Evolutionary conservation across 2,797 vertebrate genomes (phyloP), one percentile per base, ranked within the genome.

Genomic region (Chlorospingus semifuscus): DNA sequence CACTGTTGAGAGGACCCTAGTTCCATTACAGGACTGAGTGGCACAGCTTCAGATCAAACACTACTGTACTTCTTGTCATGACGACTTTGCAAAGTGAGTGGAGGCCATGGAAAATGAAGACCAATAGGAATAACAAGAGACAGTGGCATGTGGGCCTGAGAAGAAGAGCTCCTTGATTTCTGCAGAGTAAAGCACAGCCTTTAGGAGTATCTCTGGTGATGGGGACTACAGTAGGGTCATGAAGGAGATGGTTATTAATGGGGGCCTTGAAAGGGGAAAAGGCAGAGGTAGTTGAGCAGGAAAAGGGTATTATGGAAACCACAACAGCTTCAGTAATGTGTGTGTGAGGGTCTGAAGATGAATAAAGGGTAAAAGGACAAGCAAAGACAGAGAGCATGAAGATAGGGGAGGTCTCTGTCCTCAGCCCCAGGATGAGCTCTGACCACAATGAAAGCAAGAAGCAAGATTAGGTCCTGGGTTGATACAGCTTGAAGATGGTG

Each of bases 141-240:
- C 1, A 34, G 4, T 27, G 23, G 12, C 24, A 21, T 1, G 0
- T 34, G 37, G 15, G 11, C 11, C 27, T 52, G 36, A 59, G 55
- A 61, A 56, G 18, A 63, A 66, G 34, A 68, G 7, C 8, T 34
- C 49, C 52, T 74, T 59, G 8, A 59, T 17, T 63, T 71, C 34
- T 90, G 30, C 21, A 27, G 19, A 19, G 46, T 44, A n/a, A 61
- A 61, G 36, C 30, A 34, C 8, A 52, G 9, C 13, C 26, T 3
- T 1, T 13, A 60, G 23, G 27, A 34, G 8, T 13, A 21, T 22
- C 7, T 77, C 16, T 32, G 19, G 32, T 61, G 44, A 37, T 41
- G 24, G 3, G 11, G 12, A 32, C 16, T n/a, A 3, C 0, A 2
- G 3, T 1, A 42, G 24, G 8, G 8, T 53, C 6, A 22, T 41